Base-by-base conservation (phyloP, 2,797 vertebrate species). In the Diceros bicornis region DNA sequence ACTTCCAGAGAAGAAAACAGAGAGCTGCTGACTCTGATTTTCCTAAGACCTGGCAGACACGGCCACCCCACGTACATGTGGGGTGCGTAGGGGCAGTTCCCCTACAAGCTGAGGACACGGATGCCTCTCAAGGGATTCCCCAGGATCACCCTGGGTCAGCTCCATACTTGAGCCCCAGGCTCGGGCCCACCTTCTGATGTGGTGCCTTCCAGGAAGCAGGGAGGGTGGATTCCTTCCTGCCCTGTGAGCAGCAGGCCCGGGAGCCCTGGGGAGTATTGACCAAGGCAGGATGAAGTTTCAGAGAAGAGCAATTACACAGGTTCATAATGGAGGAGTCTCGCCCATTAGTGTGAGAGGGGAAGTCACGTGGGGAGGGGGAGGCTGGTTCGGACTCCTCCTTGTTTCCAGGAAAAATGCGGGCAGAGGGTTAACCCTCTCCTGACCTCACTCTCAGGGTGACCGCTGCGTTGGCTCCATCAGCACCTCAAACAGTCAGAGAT, bases 371-470 rank as follows among this genome's bases (percentile, higher is more conserved):
- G 23, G 50, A 16, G 79, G 8, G 14, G 27, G n/a, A 0, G 18
- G 44, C 44, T 25, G 8, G 32, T n/a, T 44, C 62, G 88, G 81
- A 71, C 20, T 18, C 69, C 37, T 88, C 44, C 79, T 87, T 16
- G 0, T 13, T 97, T 97, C 89, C 91, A 85, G 89, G 71, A 95
- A 96, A 75, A 47, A 29, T 3, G 44, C 64, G 71, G 83, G 47
- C 77, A 59, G 69, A 11, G 1, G n/a, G 2, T 96, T 94, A 92
- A 96, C 85, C 55, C 89, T 57, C 77, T 92, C 75, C 50, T 92
- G 86, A 20, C 89, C 78, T 71, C 20, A 4, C 55, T 47, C 7
- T 14, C 13, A 3, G 62, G 23, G 64, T 6, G 50, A 16, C 57
- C 41, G 1, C 50, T 25, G 23, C 0, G 0, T 25, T 29, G 50